These are phyloP conservation scores for Stichopus horrens DNA, from an alignment of 53 echinoderm and acorn worm species.

Conservation along the genomic window DNA sequence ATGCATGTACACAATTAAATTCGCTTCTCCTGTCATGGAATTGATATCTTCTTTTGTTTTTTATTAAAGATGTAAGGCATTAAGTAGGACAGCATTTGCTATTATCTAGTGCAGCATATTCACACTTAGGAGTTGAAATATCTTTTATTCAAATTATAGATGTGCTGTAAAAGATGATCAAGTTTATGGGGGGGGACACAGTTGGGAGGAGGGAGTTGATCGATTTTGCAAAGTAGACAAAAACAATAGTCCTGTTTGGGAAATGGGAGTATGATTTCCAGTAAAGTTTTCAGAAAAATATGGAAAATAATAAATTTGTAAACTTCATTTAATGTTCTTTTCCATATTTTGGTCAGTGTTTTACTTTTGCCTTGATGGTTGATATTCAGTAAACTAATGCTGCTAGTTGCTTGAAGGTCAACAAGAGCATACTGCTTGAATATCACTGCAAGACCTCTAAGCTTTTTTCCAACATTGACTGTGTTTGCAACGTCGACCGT, in stretches of 20 bases:
- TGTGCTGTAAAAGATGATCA: neutral
- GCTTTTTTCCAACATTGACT: no score
- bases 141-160: neutral
- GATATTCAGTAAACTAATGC: no score
- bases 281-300: neutral
- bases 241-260: neutral
- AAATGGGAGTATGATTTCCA: slow-evolving; percentile 7
- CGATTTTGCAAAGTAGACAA: neutral
- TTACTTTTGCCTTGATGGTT: no score
- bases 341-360: no score
- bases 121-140: neutral
- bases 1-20: neutral
- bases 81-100: no score
- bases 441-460: no score
- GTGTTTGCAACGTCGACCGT: no score
- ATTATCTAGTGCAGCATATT: neutral
- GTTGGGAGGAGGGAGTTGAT: neutral
- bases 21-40: no score
- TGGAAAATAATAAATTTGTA: slow-evolving; percentile 12
- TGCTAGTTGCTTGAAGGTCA: no score
- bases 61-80: no score
- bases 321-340: neutral
- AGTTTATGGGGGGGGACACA: neutral
- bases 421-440: no score
- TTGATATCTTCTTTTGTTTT: neutral